phyloP scores from a whole-genome alignment of 2,888 invertebrate species.

The Eumacrocentrus americanus region DNA sequence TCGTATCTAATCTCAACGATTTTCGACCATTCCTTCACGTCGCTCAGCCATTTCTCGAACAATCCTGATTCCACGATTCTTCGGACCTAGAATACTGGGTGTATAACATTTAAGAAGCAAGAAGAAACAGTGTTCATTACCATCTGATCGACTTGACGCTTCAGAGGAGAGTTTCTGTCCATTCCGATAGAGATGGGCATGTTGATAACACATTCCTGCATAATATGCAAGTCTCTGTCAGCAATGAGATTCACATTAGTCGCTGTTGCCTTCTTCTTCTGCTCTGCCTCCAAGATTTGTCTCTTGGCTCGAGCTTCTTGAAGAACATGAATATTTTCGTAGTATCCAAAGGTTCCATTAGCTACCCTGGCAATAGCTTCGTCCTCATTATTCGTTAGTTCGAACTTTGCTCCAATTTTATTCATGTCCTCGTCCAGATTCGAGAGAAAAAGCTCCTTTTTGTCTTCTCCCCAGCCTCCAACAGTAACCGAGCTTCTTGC shows the following conservation, averaged over 20 bases:
- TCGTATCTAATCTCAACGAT: conserved; percentile 64
- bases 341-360: conserved; percentile 77
- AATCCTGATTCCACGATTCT: conserved; percentile 78
- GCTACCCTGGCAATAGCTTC: conserved; percentile 72
- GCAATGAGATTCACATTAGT: conserved; percentile 31
- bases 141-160: conserved; percentile 71
- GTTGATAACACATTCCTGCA: conserved; percentile 80
- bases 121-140: too few relatives aligned
- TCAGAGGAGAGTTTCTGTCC: conserved; percentile 81
- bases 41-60: conserved; percentile 79
- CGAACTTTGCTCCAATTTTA: conserved; percentile 72
- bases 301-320: conserved; percentile 70
- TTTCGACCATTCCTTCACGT: conserved; percentile 70
- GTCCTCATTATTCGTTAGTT: conserved; percentile 68
- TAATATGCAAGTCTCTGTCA: conserved; percentile 74
- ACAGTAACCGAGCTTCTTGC: conserved; percentile 70
- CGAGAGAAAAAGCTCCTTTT: conserved; percentile 72
- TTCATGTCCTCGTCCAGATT: conserved; percentile 73
- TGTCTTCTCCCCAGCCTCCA: conserved; percentile 77
- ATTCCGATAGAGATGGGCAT: conserved; percentile 83
- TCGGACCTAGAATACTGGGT: conserved; percentile 63
- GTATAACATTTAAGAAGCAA: too few relatives aligned
- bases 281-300: conserved; percentile 59
- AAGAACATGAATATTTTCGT: conserved; percentile 77
- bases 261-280: conserved; percentile 44